These are phyloP conservation scores for Pogoniulus pusillus DNA, from an alignment of 2,797 vertebrate species.

Conservation along the genomic window DNA sequence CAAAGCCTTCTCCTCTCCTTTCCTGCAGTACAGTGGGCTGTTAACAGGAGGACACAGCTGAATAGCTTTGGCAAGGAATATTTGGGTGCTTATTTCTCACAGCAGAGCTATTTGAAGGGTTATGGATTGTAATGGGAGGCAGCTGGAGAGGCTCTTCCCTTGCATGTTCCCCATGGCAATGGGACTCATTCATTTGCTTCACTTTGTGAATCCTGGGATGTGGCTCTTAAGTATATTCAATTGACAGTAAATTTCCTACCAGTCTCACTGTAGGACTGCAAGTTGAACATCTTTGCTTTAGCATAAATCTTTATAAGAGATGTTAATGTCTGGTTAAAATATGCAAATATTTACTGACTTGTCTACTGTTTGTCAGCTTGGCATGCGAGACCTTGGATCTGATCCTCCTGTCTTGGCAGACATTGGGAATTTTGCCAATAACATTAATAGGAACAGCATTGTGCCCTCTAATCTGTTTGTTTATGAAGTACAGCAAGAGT, in stretches of 20 bases:
- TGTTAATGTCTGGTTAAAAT: constrained; percentile 70
- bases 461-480: constrained; percentile 65
- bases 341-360: constrained; percentile 73
- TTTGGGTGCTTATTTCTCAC: constrained; percentile 11
- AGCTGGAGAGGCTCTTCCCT: constrained; percentile 32
- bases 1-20: background rate
- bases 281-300: constrained; percentile 64
- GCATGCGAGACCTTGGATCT: constrained; percentile 64
- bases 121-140: constrained; percentile 29
- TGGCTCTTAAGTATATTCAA: constrained; percentile 17
- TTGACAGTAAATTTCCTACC: constrained; percentile 34
- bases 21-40: background rate
- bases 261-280: constrained; percentile 30
- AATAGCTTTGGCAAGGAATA: constrained; percentile 14
- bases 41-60: background rate
- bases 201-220: background rate
- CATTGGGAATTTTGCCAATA: constrained; percentile 68
- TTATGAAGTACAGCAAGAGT: constrained; percentile 62
- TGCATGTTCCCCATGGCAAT: background rate
- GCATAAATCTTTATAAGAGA: constrained; percentile 66
- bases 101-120: constrained; percentile 21
- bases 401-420: constrained; percentile 70
- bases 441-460: constrained; percentile 63
- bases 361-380: constrained; percentile 69
- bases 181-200: constrained; percentile 34